Conservation (phyloP, 2,113 vertebrate species). For the Cepphus grylle region DNA sequence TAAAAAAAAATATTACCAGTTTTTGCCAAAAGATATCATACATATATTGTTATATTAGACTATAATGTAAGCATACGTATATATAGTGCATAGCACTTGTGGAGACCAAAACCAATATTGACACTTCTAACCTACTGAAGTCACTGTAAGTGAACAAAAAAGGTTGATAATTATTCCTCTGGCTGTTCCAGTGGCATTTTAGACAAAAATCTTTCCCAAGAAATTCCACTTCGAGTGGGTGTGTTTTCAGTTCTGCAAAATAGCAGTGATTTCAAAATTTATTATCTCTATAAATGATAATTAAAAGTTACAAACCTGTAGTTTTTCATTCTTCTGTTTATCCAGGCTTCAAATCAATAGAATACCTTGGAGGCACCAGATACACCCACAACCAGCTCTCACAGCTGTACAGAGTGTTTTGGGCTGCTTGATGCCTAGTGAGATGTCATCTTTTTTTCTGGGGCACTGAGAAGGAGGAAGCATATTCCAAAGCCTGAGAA, state of each 20-base stretch:
- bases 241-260: background rate
- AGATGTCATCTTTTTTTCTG: background rate
- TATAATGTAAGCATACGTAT: background rate
- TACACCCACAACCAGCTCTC: background rate
- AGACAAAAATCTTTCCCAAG: background rate
- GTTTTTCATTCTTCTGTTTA: background rate
- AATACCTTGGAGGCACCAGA: background rate
- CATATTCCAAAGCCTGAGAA: background rate
- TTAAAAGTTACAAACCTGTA: background rate
- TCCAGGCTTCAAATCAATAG: background rate
- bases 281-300: background rate
- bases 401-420: background rate
- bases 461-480: background rate
- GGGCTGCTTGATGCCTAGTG: background rate
- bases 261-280: background rate
- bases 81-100: background rate
- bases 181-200: background rate
- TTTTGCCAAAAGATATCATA: background rate
- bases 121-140: background rate
- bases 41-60: background rate
- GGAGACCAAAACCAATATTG: background rate
- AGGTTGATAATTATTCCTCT: background rate
- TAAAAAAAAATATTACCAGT: background rate
- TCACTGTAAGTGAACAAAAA: background rate
- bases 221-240: background rate